Percentiles rank a stretch among this genome's conserved stretches.
Evolutionary conservation across 1,140 invertebrate species (phyloP).

Genomic region (Drosophila mayri): DNA sequence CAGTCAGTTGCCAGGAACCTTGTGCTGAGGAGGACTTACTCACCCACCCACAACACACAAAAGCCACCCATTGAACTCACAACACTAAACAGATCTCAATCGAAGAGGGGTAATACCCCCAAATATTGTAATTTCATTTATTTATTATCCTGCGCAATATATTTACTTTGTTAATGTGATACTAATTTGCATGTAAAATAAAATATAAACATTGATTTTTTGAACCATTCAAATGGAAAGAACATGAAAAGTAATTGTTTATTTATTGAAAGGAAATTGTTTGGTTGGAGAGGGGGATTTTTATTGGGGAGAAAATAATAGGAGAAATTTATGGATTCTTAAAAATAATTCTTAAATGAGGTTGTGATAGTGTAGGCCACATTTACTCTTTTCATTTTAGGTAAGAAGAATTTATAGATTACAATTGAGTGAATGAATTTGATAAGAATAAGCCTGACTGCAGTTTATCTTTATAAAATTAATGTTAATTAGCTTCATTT

Average conservation of each 20-base stretch:
- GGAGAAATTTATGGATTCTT: too few species aligned
- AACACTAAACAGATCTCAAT: conserved; percentile 65
- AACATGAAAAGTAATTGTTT: conserved; percentile 7
- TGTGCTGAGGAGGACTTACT: conserved; percentile 46
- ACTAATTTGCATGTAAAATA: conserved; percentile 76
- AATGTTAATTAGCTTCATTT: too few species aligned
- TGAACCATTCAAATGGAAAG: conserved; percentile 17
- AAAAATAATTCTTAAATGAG: too few species aligned
- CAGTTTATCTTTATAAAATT: neutral
- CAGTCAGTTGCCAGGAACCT: conserved; percentile 68
- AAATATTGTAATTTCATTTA: conserved; percentile 64
- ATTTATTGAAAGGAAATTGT: neutral
- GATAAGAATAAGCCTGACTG: too few species aligned
- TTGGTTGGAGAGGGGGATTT: too few species aligned
- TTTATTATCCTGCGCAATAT: conserved; percentile 72
- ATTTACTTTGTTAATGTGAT: conserved; percentile 78
- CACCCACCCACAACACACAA: conserved; percentile 5
- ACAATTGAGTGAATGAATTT: neutral
- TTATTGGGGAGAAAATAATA: neutral
- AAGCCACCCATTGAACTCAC: conserved; percentile 15
- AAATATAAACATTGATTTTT: conserved; percentile 51
- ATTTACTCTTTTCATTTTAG: too few species aligned
- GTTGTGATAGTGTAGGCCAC: too few species aligned
- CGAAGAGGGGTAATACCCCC: conserved; percentile 22
- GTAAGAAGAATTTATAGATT: neutral